A percentile compares a stretch with the other conserved stretches of the same genome.
Evolutionary conservation across 2,797 vertebrate genomes (phyloP).

Genomic region (Esox masquinongy): DNA sequence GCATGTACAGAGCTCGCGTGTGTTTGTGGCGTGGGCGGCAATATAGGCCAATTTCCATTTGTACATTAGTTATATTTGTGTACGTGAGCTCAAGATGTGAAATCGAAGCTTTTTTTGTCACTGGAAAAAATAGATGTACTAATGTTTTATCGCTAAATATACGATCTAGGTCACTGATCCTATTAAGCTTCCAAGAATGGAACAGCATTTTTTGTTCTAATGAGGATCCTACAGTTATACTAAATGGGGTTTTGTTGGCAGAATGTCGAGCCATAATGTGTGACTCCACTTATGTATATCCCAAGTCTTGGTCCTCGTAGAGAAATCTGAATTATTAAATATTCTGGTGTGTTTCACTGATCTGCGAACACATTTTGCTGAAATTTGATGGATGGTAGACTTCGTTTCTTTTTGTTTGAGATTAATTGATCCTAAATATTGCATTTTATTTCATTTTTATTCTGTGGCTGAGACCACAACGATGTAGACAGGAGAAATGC

Average conservation of each 20-base stretch:
- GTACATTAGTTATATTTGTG: slow-evolving; percentile 32
- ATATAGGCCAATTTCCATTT: slow-evolving; percentile 41
- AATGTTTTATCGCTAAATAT: slow-evolving; percentile 59
- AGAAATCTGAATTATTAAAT: slow-evolving; percentile 43
- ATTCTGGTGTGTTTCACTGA: slow-evolving; percentile 26
- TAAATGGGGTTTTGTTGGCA: slow-evolving; percentile 50
- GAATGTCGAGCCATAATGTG: slow-evolving; percentile 38
- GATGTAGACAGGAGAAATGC: slow-evolving; percentile 14
- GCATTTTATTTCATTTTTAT: slow-evolving; percentile 1
- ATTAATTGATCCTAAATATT: slow-evolving; percentile 7
- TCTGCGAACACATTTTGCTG: slow-evolving; percentile 24
- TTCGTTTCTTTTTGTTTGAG: neutral
- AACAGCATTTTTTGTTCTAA: slow-evolving; percentile 56
- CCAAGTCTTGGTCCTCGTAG: slow-evolving; percentile 36
- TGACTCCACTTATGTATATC: slow-evolving; percentile 39
- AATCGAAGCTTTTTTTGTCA: slow-evolving; percentile 32
- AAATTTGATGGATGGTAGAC: slow-evolving; percentile 10
- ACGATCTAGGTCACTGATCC: slow-evolving; percentile 67
- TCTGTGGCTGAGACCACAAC: neutral
- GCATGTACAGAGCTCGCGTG: slow-evolving; percentile 36
- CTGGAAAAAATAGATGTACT: slow-evolving; percentile 53
- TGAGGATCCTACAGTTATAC: slow-evolving; percentile 58
- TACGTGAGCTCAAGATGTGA: slow-evolving; percentile 51
- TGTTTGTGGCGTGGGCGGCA: slow-evolving; percentile 20
- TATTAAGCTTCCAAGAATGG: slow-evolving; percentile 61